Evolutionary conservation across 53 echinoderm and acorn worm species (phyloP), one percentile per base, ranked within the genome.

Genomic region (Arbacia lixula): DNA sequence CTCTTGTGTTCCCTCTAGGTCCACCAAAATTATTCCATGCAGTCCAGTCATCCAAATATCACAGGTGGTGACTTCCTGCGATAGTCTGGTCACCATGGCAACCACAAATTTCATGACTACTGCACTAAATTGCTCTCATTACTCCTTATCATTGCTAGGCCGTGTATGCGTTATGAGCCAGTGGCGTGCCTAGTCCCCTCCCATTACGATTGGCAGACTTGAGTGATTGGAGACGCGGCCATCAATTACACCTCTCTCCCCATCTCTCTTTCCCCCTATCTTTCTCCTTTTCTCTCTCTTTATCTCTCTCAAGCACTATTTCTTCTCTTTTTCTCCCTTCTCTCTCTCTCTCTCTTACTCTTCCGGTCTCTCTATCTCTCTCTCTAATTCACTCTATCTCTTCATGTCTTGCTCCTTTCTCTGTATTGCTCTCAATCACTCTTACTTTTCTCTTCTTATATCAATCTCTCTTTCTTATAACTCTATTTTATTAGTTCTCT

Each of bases 21-120:
- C n/a, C n/a, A n/a, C n/a, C n/a, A n/a, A n/a, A n/a, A n/a, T n/a
- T n/a, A n/a, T n/a, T n/a, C n/a, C n/a, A n/a, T n/a, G n/a, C n/a
- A n/a, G n/a, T n/a, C 69, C 69, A 41, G 69, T 69, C 69, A 69
- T 27, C 69, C 2, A 20, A 38, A 77, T 12, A 56, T 56, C 77
- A 77, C 77, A 77, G 77, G 77, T 77, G 77, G 77, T 34, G 3
- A 40, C 58, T 77, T 77, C 60, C 77, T 77, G 77, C 26, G 28
- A 36, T 77, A 37, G 77, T 77, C 77, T 77, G 77, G 77, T 77
- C 38, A 3, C 77, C 40, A 58, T 77, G 77, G 77, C 24, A 10
- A 77, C 77, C 54, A 20, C 12, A 26, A 69, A 42, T 69, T 69
- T 69, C 42, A 14, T 69, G 43, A 69, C 69, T 42, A 41, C 69